Conservation (phyloP, 2,113 vertebrate species). For the Argyrosomus japonicus region DNA sequence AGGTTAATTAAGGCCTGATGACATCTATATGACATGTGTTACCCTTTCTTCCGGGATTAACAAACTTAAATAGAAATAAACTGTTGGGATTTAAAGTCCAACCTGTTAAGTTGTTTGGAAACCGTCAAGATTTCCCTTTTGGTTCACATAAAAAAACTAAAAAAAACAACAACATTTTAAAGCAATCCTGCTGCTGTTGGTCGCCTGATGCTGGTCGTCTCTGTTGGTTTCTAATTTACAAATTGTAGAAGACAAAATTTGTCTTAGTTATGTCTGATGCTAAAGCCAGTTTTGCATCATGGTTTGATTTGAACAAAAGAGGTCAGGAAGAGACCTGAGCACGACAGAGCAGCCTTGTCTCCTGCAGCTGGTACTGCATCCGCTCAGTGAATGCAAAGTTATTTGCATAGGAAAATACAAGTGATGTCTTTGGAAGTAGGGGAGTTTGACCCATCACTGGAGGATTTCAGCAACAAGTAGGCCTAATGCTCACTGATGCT, state of each 20-base stretch:
- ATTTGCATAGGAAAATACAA: constrained; percentile 83
- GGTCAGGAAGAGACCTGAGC: constrained; percentile 48
- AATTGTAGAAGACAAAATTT: constrained; percentile 10
- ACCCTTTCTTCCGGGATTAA: constrained; percentile 36
- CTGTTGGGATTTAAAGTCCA: neutral
- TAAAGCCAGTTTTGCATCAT: constrained; percentile 73
- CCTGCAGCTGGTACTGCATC: constrained; percentile 49
- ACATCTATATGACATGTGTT: constrained; percentile 36
- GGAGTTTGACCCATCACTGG: constrained; percentile 6
- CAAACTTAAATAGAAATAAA: neutral
- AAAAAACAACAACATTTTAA: neutral
- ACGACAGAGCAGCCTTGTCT: constrained; percentile 62
- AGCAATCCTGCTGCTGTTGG: neutral
- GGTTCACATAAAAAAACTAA: neutral
- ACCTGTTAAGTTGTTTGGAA: neutral
- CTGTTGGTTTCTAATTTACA: neutral
- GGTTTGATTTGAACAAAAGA: constrained; percentile 64
- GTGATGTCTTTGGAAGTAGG: constrained; percentile 35
- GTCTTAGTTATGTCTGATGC: neutral
- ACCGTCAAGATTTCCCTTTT: constrained; percentile 1
- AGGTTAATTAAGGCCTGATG: constrained; percentile 62
- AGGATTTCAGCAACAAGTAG: neutral
- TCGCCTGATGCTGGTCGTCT: neutral
- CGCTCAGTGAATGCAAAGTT: constrained; percentile 79
- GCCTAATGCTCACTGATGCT: neutral